phyloP scores from a whole-genome alignment of 35 echinoderm and acorn worm species.

The Hemicentrotus pulcherrimus region DNA sequence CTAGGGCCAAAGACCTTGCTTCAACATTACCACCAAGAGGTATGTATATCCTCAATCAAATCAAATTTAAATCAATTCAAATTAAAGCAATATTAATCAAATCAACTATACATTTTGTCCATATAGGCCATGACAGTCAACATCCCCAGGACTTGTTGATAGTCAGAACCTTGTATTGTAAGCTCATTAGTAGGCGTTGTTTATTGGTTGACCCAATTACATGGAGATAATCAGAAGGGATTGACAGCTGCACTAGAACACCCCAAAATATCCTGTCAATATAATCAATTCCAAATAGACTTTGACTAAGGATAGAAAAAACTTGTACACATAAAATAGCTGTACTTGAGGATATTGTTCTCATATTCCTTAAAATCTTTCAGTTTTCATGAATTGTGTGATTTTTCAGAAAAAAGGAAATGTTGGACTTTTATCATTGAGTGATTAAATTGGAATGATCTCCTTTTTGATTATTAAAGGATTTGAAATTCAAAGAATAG shows the following conservation, averaged over 20 bases:
- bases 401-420: background rate
- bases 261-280: background rate
- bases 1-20: slow-evolving; percentile 84
- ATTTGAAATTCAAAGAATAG: background rate
- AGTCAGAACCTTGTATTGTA: background rate
- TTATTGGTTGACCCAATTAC: background rate
- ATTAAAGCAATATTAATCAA: background rate
- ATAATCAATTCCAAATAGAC: background rate
- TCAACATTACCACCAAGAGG: slow-evolving; percentile 82
- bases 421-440: background rate
- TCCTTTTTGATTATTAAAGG: background rate
- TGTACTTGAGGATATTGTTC: background rate
- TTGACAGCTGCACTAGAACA: background rate
- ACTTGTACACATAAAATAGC: background rate
- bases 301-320: background rate
- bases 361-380: background rate
- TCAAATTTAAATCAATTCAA: background rate
- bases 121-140: background rate
- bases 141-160: background rate
- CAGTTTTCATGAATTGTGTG: background rate
- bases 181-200: slow-evolving; percentile 1
- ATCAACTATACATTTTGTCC: background rate
- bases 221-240: background rate
- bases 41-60: slow-evolving; percentile 17
- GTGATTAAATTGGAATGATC: background rate